Conservation (phyloP, 2,888 invertebrate species). For the Eupithecia pulchellata region DNA sequence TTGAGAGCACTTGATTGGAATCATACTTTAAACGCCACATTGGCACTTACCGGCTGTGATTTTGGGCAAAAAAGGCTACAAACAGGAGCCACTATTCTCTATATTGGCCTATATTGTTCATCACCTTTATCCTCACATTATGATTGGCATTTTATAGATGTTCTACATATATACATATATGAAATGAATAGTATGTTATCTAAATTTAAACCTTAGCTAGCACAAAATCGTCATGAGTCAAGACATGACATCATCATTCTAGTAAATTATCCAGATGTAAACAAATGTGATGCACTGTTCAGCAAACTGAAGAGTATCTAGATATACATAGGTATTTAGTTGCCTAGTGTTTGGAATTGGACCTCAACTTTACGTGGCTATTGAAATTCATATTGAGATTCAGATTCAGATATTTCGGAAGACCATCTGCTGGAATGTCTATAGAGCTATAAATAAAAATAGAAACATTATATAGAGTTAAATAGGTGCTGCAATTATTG, state of each 20-base stretch:
- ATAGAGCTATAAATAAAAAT: too few species aligned
- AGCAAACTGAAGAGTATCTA: background rate
- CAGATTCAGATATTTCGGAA: too few species aligned
- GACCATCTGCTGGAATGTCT: too few species aligned
- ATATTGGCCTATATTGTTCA: background rate
- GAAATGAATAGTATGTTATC: background rate
- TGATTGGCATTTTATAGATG: background rate
- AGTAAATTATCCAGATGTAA: conserved; percentile 1
- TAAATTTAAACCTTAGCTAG: conserved; percentile 7
- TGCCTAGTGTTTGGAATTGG: background rate
- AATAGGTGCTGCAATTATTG: too few species aligned
- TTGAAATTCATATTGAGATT: too few species aligned
- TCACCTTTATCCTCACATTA: background rate
- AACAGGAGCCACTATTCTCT: background rate
- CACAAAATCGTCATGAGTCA: background rate
- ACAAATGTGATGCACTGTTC: background rate
- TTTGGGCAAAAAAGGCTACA: background rate
- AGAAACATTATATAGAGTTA: too few species aligned
- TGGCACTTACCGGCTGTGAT: background rate
- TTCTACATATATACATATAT: background rate
- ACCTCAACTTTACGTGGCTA: too few species aligned
- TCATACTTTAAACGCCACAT: background rate
- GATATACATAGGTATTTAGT: background rate
- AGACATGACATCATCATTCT: conserved; percentile 19
- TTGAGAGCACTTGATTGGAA: background rate